These are phyloP conservation scores for Agrochola lychnidis DNA, from an alignment of 2,888 invertebrate species.

Conservation along the genomic window DNA sequence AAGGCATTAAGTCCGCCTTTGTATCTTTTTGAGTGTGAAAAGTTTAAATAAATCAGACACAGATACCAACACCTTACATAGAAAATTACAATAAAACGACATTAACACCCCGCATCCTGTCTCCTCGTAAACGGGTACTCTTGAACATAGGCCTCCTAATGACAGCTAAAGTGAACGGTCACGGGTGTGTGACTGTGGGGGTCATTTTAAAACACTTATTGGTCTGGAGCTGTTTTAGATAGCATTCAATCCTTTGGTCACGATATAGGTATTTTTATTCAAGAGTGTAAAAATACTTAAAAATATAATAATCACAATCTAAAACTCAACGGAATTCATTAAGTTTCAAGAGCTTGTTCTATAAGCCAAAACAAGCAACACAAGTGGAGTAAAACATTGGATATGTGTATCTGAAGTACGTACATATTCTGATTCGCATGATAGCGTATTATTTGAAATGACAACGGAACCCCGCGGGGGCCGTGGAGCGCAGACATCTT, in stretches of 20 bases:
- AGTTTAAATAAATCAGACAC: neutral
- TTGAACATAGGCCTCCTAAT: slow-evolving; percentile 32
- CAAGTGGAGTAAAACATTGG: neutral
- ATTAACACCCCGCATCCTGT: slow-evolving; percentile 33
- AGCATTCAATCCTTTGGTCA: neutral
- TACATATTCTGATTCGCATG: slow-evolving; percentile 19
- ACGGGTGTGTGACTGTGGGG: neutral
- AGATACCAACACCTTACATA: neutral
- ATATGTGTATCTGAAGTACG: slow-evolving; percentile 17
- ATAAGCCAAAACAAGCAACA: neutral
- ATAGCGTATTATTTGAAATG: slow-evolving; percentile 52
- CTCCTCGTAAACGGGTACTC: slow-evolving; percentile 17
- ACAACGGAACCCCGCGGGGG: slow-evolving; percentile 48
- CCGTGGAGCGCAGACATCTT: slow-evolving; percentile 46
- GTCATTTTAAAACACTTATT: neutral
- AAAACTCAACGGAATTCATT: slow-evolving; percentile 13
- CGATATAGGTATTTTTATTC: too few species aligned
- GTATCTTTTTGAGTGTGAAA: too few species aligned
- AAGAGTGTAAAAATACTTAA: neutral
- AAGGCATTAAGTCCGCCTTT: too few species aligned
- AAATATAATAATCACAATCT: neutral
- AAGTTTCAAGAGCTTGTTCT: slow-evolving; percentile 5
- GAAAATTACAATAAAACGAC: slow-evolving; percentile 43
- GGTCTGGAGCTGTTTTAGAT: neutral
- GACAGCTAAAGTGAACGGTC: slow-evolving; percentile 19